Percentiles rank a stretch among this genome's conserved stretches.
Evolutionary conservation across 2,113 vertebrate species (phyloP).

Genomic region (Cyprinodon variegatus): DNA sequence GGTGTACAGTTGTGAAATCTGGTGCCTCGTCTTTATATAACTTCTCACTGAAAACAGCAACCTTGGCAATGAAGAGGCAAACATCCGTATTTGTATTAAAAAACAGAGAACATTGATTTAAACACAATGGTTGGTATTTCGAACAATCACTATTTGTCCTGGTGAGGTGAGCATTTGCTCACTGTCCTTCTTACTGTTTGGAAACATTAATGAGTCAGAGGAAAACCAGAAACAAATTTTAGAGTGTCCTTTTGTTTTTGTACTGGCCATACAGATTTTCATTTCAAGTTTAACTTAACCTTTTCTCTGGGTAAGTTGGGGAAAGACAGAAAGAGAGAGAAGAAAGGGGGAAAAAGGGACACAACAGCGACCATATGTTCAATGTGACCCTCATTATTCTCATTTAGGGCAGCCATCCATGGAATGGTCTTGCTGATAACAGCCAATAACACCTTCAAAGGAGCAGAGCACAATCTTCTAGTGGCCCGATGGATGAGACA

Average conservation of each 20-base stretch:
- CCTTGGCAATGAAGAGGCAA: slow-evolving; percentile 63
- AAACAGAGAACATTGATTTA: slow-evolving; percentile 71
- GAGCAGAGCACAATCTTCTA: slow-evolving; percentile 71
- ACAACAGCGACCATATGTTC: slow-evolving; percentile 87
- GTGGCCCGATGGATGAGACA: slow-evolving; percentile 65
- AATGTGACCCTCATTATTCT: slow-evolving; percentile 89
- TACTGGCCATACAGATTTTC: slow-evolving; percentile 53
- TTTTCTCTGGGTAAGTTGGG: slow-evolving; percentile 66
- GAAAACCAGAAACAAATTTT: slow-evolving; percentile 60
- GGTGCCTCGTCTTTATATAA: slow-evolving; percentile 64
- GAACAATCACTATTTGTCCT: slow-evolving; percentile 45
- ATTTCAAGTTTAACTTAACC: slow-evolving; percentile 76
- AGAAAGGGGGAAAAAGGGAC: slow-evolving; percentile 77
- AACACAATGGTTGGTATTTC: slow-evolving; percentile 67
- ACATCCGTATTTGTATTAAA: slow-evolving; percentile 48
- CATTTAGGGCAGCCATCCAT: slow-evolving; percentile 88
- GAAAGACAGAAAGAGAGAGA: slow-evolving; percentile 56
- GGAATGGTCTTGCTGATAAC: slow-evolving; percentile 85
- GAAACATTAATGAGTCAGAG: slow-evolving; percentile 63
- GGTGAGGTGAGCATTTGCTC: slow-evolving; percentile 59
- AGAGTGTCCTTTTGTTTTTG: slow-evolving; percentile 62
- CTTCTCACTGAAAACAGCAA: slow-evolving; percentile 70
- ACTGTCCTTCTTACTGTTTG: slow-evolving; percentile 68
- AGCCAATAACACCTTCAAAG: slow-evolving; percentile 82
- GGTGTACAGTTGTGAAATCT: slow-evolving; percentile 60